Conservation (phyloP, 1,140 invertebrate genomes). For the Euschistus heros region DNA sequence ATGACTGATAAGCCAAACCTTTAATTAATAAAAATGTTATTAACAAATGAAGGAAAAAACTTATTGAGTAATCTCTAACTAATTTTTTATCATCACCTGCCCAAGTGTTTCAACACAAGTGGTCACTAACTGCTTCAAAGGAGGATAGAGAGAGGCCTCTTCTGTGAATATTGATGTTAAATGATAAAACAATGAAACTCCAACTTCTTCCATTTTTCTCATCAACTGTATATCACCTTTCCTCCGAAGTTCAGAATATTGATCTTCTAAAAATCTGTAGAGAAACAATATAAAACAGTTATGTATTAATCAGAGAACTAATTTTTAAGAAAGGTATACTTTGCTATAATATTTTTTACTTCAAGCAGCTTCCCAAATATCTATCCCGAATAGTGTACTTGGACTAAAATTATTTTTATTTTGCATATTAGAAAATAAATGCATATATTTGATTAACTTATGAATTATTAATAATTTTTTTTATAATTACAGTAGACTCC, state of each 20-base stretch:
- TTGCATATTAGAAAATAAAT: neutral
- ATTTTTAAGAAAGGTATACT: no score
- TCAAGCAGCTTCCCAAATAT: no score
- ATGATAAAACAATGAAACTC: constrained; percentile 61
- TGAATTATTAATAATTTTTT: no score
- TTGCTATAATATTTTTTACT: no score
- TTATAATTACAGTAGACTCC: no score
- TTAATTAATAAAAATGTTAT: no score
- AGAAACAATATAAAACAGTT: neutral
- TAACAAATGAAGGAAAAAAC: neutral
- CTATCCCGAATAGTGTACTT: no score
- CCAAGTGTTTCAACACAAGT: constrained; percentile 61
- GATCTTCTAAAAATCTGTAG: constrained; percentile 26
- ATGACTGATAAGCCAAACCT: no score
- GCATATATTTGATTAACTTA: neutral
- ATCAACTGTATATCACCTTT: constrained; percentile 30
- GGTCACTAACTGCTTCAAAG: constrained; percentile 59
- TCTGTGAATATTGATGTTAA: constrained; percentile 53
- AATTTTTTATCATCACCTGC: constrained; percentile 36
- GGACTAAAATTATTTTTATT: no score
- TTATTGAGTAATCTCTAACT: neutral
- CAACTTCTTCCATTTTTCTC: constrained; percentile 42
- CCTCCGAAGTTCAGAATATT: constrained; percentile 24
- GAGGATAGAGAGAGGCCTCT: constrained; percentile 54
- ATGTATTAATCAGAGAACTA: no score